Evolutionary conservation across 2,797 vertebrate species (phyloP).

Genomic region (Benthosema pterotum): DNA sequence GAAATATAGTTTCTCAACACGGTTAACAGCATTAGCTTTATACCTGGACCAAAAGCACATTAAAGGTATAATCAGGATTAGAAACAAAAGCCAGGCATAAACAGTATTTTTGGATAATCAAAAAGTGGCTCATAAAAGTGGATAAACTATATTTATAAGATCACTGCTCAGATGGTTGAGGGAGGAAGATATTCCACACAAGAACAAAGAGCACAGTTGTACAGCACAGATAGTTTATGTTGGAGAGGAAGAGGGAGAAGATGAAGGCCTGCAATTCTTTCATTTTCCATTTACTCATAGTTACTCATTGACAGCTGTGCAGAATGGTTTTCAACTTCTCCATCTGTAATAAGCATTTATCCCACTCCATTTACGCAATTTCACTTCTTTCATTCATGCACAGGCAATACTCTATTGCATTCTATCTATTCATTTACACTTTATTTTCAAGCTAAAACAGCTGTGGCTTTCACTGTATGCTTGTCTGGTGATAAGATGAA

Average conservation of each 20-base stretch:
- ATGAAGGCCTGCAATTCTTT: constrained; percentile 11
- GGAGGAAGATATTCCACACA: constrained; percentile 21
- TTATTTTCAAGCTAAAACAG: too few species aligned
- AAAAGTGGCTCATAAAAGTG: constrained; percentile 49
- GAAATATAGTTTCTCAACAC: too few species aligned
- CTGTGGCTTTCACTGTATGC: too few species aligned
- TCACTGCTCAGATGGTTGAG: constrained; percentile 20
- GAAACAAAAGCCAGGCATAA: constrained; percentile 23
- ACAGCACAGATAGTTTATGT: constrained; percentile 16
- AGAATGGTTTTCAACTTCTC: constrained; percentile 10
- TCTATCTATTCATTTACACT: too few species aligned
- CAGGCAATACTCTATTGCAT: too few species aligned
- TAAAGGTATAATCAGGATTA: constrained; percentile 13
- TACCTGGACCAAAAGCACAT: constrained; percentile 7
- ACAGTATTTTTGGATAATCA: constrained; percentile 47
- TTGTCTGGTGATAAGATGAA: too few species aligned
- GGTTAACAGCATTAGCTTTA: constrained; percentile 4
- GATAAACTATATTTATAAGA: constrained; percentile 46
- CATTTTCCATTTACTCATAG: constrained; percentile 36
- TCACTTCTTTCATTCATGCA: neutral
- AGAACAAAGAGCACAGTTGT: constrained; percentile 51
- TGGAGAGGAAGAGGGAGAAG: constrained; percentile 20
- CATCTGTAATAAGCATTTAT: constrained; percentile 11
- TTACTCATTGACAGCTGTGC: constrained; percentile 23
- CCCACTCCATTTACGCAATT: neutral